Evolutionary conservation across 2,888 invertebrate genomes (phyloP).

Genomic region (Teinopalpus imperialis): DNA sequence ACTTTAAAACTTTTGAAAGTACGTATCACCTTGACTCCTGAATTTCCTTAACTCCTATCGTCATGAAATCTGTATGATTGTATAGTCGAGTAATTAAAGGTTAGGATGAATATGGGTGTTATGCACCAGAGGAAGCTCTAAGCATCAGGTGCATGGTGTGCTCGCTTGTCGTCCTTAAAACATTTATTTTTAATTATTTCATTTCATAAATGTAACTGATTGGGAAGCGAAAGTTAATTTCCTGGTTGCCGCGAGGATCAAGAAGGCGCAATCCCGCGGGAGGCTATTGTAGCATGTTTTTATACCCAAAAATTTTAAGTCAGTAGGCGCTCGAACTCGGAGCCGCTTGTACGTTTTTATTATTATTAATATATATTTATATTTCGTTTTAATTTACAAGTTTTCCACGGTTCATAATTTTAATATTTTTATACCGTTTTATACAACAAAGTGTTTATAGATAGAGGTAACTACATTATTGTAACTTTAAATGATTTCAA

Average conservation of each 20-base stretch:
- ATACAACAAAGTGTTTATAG: slow-evolving; percentile 79
- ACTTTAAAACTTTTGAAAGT: too few relatives aligned
- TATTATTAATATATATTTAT: slow-evolving; percentile 82
- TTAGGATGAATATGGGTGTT: too few relatives aligned
- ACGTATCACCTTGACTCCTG: too few relatives aligned
- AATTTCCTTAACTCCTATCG: too few relatives aligned
- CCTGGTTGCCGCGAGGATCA: slow-evolving; percentile 55
- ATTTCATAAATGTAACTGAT: not conserved
- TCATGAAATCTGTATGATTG: too few relatives aligned
- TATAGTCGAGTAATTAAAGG: too few relatives aligned
- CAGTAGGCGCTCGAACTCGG: slow-evolving; percentile 82
- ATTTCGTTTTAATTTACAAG: slow-evolving; percentile 81
- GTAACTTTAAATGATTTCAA: slow-evolving; percentile 18
- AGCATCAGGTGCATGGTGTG: too few relatives aligned
- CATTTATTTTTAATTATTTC: too few relatives aligned
- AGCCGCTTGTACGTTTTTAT: slow-evolving; percentile 80
- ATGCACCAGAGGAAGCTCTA: too few relatives aligned
- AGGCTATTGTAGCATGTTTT: slow-evolving; percentile 82
- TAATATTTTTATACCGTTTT: slow-evolving; percentile 82
- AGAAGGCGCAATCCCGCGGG: slow-evolving; percentile 55
- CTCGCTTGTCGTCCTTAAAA: too few relatives aligned
- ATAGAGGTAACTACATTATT: slow-evolving; percentile 41
- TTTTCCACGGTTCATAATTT: slow-evolving; percentile 81
- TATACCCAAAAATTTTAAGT: slow-evolving; percentile 83
- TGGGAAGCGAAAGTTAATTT: slow-evolving; percentile 25